phyloP scores from a whole-genome alignment of 2,797 vertebrate species.

The Taeniopygia guttata region DNA sequence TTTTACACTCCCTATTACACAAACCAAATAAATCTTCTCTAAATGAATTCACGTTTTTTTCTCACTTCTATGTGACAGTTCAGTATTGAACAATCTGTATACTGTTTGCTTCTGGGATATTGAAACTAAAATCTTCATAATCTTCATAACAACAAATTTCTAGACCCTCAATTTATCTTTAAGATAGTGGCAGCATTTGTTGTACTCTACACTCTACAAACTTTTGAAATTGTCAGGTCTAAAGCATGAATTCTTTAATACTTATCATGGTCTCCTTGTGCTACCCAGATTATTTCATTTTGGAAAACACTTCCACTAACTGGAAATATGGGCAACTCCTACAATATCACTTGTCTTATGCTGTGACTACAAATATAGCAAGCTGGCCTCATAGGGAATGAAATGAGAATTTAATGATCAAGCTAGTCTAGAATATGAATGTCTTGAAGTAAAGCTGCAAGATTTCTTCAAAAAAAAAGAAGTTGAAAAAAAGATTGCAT shows the following conservation, averaged over 20 bases:
- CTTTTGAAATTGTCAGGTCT: not conserved
- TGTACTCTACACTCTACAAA: not conserved
- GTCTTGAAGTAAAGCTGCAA: not conserved
- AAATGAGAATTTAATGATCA: not conserved
- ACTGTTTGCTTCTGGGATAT: not conserved
- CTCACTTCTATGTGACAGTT: not conserved
- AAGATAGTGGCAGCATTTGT: not conserved
- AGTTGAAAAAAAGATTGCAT: not conserved
- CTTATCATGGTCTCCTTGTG: not conserved
- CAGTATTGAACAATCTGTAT: not conserved
- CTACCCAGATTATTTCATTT: not conserved
- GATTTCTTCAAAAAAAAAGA: not conserved
- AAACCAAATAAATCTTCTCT: slow-evolving; percentile 87
- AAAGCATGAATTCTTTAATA: not conserved
- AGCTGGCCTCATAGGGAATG: not conserved
- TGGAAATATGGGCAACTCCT: not conserved
- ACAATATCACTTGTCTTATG: not conserved
- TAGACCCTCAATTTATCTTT: not conserved
- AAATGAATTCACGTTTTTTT: slow-evolving; percentile 80
- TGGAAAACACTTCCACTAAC: not conserved
- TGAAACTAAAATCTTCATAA: not conserved
- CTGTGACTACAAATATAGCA: not conserved
- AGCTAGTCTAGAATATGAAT: not conserved
- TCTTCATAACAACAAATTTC: not conserved
- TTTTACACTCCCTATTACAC: slow-evolving; percentile 86